Percentiles rank a stretch among this genome's conserved stretches.
phyloP scores from a whole-genome alignment of 1,140 invertebrate species.

The Gonatopus flavifemur region DNA sequence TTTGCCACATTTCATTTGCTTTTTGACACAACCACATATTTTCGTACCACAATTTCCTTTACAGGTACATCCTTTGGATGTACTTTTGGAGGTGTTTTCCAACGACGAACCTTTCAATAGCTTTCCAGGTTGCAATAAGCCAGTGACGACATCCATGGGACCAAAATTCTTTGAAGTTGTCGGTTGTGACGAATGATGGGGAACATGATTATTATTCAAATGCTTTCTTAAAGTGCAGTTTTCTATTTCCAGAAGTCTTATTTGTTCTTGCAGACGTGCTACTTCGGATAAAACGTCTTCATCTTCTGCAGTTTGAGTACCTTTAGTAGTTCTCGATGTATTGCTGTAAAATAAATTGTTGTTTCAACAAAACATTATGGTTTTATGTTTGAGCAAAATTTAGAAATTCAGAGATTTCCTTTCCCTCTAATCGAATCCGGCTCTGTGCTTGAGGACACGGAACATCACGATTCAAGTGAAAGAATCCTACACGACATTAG shows the following conservation, averaged over 20 bases:
- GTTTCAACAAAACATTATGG: neutral
- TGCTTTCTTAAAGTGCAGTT: conserved; percentile 13
- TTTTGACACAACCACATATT: conserved; percentile 38
- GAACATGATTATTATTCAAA: neutral
- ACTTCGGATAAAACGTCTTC: conserved; percentile 7
- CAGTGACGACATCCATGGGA: too few species aligned
- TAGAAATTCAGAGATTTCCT: neutral
- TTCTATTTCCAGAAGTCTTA: conserved; percentile 20
- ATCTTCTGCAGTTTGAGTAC: conserved; percentile 6
- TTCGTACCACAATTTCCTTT: conserved; percentile 28
- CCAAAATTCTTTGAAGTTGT: neutral
- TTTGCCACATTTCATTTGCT: conserved; percentile 15
- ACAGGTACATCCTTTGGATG: conserved; percentile 32
- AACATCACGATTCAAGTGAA: too few species aligned
- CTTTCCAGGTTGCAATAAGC: too few species aligned
- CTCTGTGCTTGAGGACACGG: too few species aligned
- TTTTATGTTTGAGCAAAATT: neutral
- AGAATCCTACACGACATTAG: too few species aligned
- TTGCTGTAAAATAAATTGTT: neutral
- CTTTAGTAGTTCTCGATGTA: neutral
- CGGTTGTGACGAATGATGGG: too few species aligned
- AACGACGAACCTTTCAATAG: too few species aligned
- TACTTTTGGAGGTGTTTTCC: neutral
- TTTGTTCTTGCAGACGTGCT: conserved; percentile 21
- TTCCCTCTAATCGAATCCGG: neutral